Percentiles rank a stretch among this genome's conserved stretches.
These are phyloP conservation scores for Deroplatys truncata DNA, from an alignment of 2,888 invertebrate species.

Conservation along the genomic window DNA sequence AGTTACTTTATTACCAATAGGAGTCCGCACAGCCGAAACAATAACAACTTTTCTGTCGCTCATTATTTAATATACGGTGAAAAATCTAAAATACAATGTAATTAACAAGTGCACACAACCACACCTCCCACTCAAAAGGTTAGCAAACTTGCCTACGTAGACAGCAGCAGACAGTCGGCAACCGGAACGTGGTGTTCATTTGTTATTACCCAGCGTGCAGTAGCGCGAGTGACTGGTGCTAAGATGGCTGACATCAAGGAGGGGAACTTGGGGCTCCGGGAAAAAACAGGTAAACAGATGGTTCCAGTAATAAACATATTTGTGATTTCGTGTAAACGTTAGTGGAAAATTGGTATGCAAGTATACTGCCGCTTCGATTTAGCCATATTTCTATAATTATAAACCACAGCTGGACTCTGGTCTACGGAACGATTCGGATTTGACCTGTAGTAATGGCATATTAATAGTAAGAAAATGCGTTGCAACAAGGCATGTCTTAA, in stretches of 20 bases:
- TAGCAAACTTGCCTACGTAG: neutral
- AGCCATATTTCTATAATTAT: neutral
- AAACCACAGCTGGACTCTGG: neutral
- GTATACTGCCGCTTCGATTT: neutral
- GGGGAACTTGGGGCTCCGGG: slow-evolving; percentile 22
- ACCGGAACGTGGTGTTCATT: neutral
- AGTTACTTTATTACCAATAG: slow-evolving; percentile 56
- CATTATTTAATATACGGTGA: slow-evolving; percentile 35
- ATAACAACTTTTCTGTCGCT: slow-evolving; percentile 58
- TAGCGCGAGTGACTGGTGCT: slow-evolving; percentile 25
- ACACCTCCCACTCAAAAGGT: neutral
- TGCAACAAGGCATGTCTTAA: neutral
- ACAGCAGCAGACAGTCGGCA: neutral
- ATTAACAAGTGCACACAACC: neutral
- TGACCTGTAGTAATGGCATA: neutral
- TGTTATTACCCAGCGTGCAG: slow-evolving; percentile 12
- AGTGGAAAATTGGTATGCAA: neutral
- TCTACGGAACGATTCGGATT: neutral
- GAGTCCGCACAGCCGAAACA: slow-evolving; percentile 76
- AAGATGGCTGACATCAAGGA: slow-evolving; percentile 29
- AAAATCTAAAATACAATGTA: neutral
- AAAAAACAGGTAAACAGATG: slow-evolving; percentile 28
- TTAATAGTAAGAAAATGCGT: neutral
- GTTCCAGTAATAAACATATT: neutral
- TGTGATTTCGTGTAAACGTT: neutral